phyloP scores from a whole-genome alignment of 2,113 vertebrate genomes.

The Brachyhypopomus occidentalis region DNA sequence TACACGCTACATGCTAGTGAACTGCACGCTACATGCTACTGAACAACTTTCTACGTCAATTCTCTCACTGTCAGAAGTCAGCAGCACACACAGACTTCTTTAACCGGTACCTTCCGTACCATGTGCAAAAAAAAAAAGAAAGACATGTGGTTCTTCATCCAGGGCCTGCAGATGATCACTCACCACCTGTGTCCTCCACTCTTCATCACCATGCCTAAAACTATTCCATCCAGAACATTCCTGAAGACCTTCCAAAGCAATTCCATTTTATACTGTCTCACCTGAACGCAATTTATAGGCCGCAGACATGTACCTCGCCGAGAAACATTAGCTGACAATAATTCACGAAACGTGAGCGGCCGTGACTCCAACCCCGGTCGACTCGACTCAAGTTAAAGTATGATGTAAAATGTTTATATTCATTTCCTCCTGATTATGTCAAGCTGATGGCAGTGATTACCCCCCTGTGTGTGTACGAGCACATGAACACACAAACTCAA shows the following conservation, averaged over 20 bases:
- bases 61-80: neutral
- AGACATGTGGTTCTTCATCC: neutral
- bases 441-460: conserved; percentile 71
- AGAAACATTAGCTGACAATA: conserved; percentile 1
- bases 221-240: conserved; percentile 29
- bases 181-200: neutral
- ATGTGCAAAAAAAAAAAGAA: neutral
- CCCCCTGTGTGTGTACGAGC: conserved; percentile 39
- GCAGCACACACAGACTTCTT: neutral
- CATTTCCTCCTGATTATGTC: conserved; percentile 75
- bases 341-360: neutral
- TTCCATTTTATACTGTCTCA: conserved; percentile 20
- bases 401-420: conserved; percentile 63
- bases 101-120: neutral
- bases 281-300: conserved; percentile 14
- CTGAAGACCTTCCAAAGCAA: neutral
- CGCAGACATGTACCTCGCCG: neutral
- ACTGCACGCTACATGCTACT: conserved; percentile 13
- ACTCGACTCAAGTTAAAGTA: conserved; percentile 54
- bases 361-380: conserved; percentile 50
- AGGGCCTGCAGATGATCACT: neutral
- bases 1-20: no score
- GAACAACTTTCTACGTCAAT: neutral
- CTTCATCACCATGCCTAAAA: conserved; percentile 7
- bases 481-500: conserved; percentile 40